Evolutionary conservation across 2,888 invertebrate genomes (phyloP).

Genomic region (Tinea trinotella): DNA sequence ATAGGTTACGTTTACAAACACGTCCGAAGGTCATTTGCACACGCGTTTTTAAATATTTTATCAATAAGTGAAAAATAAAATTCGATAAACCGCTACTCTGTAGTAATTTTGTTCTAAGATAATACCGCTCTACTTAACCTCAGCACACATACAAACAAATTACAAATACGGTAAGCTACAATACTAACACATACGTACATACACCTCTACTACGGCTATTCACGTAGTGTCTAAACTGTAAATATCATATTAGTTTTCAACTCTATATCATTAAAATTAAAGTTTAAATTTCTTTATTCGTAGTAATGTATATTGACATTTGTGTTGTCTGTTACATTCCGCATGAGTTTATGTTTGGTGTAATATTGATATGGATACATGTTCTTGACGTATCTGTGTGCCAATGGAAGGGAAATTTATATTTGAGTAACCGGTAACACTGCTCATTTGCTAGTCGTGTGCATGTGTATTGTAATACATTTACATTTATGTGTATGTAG

Average conservation of each 20-base stretch:
- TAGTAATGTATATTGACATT: too few relatives aligned
- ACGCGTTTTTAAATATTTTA: not conserved
- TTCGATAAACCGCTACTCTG: constrained; percentile 51
- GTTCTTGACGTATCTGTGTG: constrained; percentile 37
- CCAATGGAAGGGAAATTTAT: constrained; percentile 66
- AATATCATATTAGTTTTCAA: not conserved
- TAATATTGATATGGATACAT: constrained; percentile 17
- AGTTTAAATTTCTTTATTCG: too few relatives aligned
- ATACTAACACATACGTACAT: not conserved
- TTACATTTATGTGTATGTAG: not conserved
- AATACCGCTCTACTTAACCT: constrained; percentile 72
- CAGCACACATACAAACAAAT: constrained; percentile 44
- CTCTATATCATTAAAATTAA: too few relatives aligned
- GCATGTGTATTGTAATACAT: constrained; percentile 11
- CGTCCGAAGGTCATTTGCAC: not conserved
- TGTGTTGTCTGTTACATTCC: constrained; percentile 7
- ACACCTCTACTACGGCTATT: not conserved
- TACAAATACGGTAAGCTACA: constrained; percentile 15
- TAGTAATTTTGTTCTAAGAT: constrained; percentile 65
- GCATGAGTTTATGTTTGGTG: constrained; percentile 10
- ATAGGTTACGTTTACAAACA: constrained; percentile 9
- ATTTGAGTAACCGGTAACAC: constrained; percentile 35
- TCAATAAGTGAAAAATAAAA: not conserved
- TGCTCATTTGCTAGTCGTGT: constrained; percentile 47
- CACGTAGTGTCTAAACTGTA: not conserved